phyloP scores from a whole-genome alignment of 92 coral and sea anemone genomes.

The Parazoanthus darwini region DNA sequence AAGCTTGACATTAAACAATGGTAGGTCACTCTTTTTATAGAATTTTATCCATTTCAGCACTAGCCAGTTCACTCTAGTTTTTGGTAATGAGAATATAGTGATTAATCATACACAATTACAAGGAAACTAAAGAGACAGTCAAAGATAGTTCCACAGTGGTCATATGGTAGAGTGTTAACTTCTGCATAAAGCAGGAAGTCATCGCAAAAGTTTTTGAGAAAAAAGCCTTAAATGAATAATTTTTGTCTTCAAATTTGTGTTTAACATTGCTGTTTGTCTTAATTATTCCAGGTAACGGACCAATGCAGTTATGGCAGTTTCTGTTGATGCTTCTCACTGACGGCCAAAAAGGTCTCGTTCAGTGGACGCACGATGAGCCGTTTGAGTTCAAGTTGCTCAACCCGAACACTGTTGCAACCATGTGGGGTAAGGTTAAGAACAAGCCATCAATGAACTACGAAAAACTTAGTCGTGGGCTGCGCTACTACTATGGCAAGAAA shows the following conservation, averaged over 20 bases:
- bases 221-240: not conserved
- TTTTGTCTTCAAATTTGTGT: not conserved
- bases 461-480: slow-evolving; percentile 93
- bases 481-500: slow-evolving; percentile 93
- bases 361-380: slow-evolving; percentile 90
- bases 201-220: slow-evolving; percentile 49
- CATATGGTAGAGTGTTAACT: no score
- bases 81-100: no score
- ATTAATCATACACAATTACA: no score
- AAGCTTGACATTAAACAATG: slow-evolving; percentile 28
- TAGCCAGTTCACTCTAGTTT: no score
- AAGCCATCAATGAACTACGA: slow-evolving; percentile 98
- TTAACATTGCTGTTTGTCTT: not conserved
- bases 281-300: slow-evolving; percentile 75
- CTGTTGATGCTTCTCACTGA: slow-evolving; percentile 70
- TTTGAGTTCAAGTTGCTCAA: slow-evolving; percentile 89
- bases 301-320: slow-evolving; percentile 97
- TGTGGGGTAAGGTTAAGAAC: slow-evolving; percentile 95
- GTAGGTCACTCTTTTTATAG: not conserved
- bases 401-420: slow-evolving; percentile 73
- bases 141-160: no score
- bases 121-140: no score
- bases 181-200: no score
- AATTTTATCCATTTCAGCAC: no score
- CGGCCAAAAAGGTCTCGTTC: slow-evolving; percentile 49